Evolutionary conservation across 2,888 invertebrate species (phyloP).

Genomic region (Epistrophella euchroma): DNA sequence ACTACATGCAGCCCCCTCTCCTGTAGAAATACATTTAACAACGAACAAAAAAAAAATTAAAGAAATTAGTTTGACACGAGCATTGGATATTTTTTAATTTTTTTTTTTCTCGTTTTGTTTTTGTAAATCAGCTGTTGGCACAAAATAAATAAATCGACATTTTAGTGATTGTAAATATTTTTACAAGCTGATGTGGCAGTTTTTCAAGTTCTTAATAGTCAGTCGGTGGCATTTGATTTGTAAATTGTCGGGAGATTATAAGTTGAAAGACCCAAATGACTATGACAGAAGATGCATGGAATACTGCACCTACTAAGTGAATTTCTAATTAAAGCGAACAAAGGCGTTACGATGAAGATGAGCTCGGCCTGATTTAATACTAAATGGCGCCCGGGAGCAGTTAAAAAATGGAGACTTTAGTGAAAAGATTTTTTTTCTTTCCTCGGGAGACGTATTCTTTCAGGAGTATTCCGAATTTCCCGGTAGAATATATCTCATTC

Average conservation of each 20-base stretch:
- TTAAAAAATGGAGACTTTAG: not conserved
- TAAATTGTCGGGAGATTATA: constrained; percentile 12
- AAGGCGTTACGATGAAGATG: constrained; percentile 30
- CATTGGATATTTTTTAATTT: not conserved
- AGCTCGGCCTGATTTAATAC: not conserved
- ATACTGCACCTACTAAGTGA: constrained; percentile 25
- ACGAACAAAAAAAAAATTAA: constrained; percentile 9
- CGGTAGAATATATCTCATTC: no score
- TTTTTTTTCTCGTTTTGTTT: not conserved
- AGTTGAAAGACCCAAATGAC: constrained; percentile 25
- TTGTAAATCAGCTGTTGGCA: constrained; percentile 51
- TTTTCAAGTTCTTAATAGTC: constrained; percentile 40
- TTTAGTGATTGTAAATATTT: constrained; percentile 13
- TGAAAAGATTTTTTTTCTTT: no score
- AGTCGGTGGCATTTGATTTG: constrained; percentile 26
- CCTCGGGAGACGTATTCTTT: no score
- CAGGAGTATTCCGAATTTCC: no score
- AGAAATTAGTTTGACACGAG: constrained; percentile 32
- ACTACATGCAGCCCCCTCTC: not conserved
- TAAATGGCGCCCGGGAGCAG: constrained; percentile 7
- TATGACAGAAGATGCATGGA: not conserved
- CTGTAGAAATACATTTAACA: constrained; percentile 6
- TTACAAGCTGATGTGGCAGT: constrained; percentile 27
- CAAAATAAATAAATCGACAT: constrained; percentile 41
- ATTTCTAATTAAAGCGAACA: constrained; percentile 47